These are phyloP conservation scores for Bombus sylvicola DNA, from an alignment of 1,140 invertebrate species.

Conservation along the genomic window DNA sequence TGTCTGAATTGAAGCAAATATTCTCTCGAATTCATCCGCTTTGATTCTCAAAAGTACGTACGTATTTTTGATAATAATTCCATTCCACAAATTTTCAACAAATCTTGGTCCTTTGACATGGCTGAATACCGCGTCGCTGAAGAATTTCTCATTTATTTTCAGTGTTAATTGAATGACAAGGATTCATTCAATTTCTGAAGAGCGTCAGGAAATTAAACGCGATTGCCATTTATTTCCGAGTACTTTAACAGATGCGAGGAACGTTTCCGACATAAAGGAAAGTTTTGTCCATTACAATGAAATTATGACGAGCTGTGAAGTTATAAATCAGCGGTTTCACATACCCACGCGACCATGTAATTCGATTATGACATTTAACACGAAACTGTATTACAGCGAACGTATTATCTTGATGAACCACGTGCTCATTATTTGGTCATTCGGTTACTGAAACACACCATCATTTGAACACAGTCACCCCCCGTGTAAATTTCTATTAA, in stretches of 20 bases:
- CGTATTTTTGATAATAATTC: not conserved
- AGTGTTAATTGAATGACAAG: not conserved
- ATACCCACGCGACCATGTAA: conserved; percentile 1
- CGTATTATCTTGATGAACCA: conserved; percentile 30
- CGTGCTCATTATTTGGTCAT: conserved; percentile 1
- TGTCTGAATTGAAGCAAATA: not conserved
- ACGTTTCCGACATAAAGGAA: not conserved
- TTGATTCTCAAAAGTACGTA: not conserved
- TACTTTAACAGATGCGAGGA: not conserved
- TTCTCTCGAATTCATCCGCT: not conserved
- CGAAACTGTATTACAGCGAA: conserved; percentile 10
- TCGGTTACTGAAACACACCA: conserved; percentile 8
- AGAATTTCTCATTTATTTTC: not conserved
- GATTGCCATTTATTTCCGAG: too few relatives aligned
- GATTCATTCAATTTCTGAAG: not conserved
- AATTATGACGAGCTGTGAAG: conserved; percentile 1
- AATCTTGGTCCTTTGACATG: too few relatives aligned
- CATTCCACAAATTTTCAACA: not conserved
- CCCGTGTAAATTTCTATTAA: not conserved
- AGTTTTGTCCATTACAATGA: conserved; percentile 2
- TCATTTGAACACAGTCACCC: not conserved
- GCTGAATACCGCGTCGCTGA: not conserved
- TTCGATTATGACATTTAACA: conserved; percentile 17
- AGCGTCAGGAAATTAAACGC: not conserved
- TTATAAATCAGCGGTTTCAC: conserved; percentile 24